Conservation (phyloP, 1,140 invertebrate genomes). For the Drosophila oshimai region DNA sequence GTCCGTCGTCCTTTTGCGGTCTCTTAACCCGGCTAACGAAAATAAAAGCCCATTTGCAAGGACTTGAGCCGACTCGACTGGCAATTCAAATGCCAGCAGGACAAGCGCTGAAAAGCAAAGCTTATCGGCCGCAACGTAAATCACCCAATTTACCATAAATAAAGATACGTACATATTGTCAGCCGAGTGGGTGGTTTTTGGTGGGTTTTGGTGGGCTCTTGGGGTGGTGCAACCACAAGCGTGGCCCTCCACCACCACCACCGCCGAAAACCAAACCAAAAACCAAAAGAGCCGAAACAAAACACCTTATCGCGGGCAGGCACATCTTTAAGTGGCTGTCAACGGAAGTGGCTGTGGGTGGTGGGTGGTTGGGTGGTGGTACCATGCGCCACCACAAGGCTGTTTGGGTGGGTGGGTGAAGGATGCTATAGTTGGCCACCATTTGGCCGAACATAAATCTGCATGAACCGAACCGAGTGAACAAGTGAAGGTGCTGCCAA, state of each 20-base stretch:
- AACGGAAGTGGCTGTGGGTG: conserved; percentile 41
- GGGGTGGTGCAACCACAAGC: conserved; percentile 12
- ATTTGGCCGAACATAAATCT: conserved; percentile 54
- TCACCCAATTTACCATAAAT: conserved; percentile 81
- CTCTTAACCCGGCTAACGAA: conserved; percentile 62
- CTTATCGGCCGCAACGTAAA: conserved; percentile 81
- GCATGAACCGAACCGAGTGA: conserved; percentile 30
- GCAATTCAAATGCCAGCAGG: conserved; percentile 71
- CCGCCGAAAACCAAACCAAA: conserved; percentile 37
- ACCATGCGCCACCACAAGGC: neutral
- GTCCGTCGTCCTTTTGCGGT: conserved; percentile 21
- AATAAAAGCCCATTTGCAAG: conserved; percentile 75
- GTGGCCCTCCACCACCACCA: too few species aligned
- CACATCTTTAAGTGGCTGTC: conserved; percentile 81
- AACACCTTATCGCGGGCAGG: conserved; percentile 73
- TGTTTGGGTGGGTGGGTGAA: neutral
- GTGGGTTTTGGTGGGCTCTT: neutral
- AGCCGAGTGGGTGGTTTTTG: conserved; percentile 8
- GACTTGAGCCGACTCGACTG: conserved; percentile 58
- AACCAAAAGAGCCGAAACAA: conserved; percentile 54
- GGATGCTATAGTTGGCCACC: conserved; percentile 8
- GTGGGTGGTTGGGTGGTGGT: neutral
- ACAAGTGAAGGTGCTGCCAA: conserved; percentile 19
- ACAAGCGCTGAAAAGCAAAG: conserved; percentile 73
- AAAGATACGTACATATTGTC: conserved; percentile 81